Percentiles rank a stretch among this genome's conserved stretches.
Conservation (phyloP, 2,888 invertebrate species). For the Pollenia angustigena region DNA sequence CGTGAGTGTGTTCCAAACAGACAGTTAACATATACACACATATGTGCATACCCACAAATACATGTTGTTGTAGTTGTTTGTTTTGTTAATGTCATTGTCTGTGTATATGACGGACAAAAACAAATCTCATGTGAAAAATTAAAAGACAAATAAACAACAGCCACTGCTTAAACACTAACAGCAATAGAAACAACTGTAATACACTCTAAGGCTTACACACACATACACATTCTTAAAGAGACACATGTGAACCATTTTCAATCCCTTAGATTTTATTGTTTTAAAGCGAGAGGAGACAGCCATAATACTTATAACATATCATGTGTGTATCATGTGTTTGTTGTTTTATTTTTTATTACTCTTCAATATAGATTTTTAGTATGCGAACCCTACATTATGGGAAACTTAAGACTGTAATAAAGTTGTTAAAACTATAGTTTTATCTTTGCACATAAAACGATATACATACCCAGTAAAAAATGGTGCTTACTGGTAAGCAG, state of each 20-base stretch:
- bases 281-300: slow-evolving; percentile 27
- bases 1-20: neutral
- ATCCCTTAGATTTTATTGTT: slow-evolving; percentile 42
- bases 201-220: neutral
- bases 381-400: neutral
- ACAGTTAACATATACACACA: slow-evolving; percentile 1
- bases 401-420: no score
- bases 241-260: neutral
- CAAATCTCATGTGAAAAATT: slow-evolving; percentile 66
- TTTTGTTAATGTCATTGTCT: slow-evolving; percentile 6
- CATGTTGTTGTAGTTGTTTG: neutral
- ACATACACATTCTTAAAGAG: neutral
- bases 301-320: slow-evolving; percentile 13
- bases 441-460: no score
- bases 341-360: slow-evolving; percentile 1
- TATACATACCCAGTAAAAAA: no score
- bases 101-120: slow-evolving; percentile 23
- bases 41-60: no score
- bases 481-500: no score
- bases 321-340: neutral
- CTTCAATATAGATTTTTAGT: neutral
- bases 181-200: neutral
- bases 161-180: slow-evolving; percentile 7
- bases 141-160: slow-evolving; percentile 54
- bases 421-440: no score